Evolutionary conservation across 2,888 invertebrate species (phyloP), one percentile per base, ranked within the genome.

Genomic region (Drosophila fungiperda): DNA sequence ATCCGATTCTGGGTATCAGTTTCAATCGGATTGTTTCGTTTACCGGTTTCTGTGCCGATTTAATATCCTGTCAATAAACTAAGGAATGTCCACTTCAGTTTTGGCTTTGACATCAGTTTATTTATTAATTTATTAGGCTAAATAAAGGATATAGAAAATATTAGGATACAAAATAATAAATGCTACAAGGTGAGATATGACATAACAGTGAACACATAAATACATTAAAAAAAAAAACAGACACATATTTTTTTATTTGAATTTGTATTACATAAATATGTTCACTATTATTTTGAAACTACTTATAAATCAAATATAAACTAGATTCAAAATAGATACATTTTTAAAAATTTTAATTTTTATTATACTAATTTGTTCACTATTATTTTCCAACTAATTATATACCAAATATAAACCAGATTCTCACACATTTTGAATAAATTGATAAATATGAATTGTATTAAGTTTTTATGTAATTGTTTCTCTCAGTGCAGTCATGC

Each of bases 401-500:
- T 36, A 29, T 26, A 26, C 26, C 26, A 26, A 26, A 26, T 26
- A 26, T 2, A 26, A 26, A 26, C 26, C 1, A 26, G 26, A 26
- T 26, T 38, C 17, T 8, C 2, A 38, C 17, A 38, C 17, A 7
- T 8, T 17, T 0, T 38, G 9, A 1, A n/a, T n/a, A n/a, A n/a
- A n/a, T n/a, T n/a, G n/a, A 9, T 3, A 20, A 7, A 3, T 15
- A 7, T 45, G 20, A 1, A 4, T 15, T 45, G 12, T 45, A 0
- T 3, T 23, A 23, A 15, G 20, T 15, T 35, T 9, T 0, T 11
- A 54, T 15, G 1, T 23, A 26, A 23, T 17, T 36, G 6, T 54
- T 54, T 54, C 26, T 26, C 26, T 17, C 62, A 55, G 61, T 61
- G 76, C 55, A 70, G 59, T 48, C 76, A 80, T 77, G 82, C 72